Evolutionary conservation across 1,140 invertebrate genomes (phyloP), one percentile per base, ranked within the genome.

Genomic region (Homarus americanus): DNA sequence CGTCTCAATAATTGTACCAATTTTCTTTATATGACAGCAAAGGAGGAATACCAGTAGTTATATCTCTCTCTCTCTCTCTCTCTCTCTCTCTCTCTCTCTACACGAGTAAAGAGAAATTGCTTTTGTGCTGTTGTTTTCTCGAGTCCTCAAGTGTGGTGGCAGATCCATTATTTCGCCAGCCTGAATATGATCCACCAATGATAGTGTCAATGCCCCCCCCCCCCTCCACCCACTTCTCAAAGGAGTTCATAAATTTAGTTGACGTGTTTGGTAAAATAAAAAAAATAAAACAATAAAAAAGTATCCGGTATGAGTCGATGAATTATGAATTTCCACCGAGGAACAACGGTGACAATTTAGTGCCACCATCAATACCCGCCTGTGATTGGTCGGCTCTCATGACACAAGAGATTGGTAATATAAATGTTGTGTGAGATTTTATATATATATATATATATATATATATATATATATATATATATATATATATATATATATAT

Each of bases 1-100:
- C 79, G 79, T 82, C 79, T 82, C 79, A 82, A 82, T 82, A 82
- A 82, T 82, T 82, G 79, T 53, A 36, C 32, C 79, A 58, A 82
- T 82, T 82, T 82, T 82, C 79, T 82, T 82, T 82, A 82, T 82
- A 82, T 82, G 79, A 82, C 79, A 82, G 49, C n/a, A n/a, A n/a
- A n/a, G 79, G n/a, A 63, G 79, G 78, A 63, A 69, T 69, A 69
- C 63, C n/a, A 32, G 5, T 1, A 20, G 63, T 69, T 69, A 28
- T 32, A 69, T 69, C 63, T 69, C 32, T 69, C 53, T n/a, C n/a
- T 69, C 32, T 69, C 53, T n/a, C n/a, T 69, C 63, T 69, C 32
- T 69, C 53, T n/a, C n/a, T 69, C 63, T 69, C 32, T 69, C 53
- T n/a, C n/a, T 69, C 63, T 69, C 32, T 69, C 53, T n/a, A 2